phyloP scores from a whole-genome alignment of 2,113 vertebrate species.

The Corydoras sp. region DNA sequence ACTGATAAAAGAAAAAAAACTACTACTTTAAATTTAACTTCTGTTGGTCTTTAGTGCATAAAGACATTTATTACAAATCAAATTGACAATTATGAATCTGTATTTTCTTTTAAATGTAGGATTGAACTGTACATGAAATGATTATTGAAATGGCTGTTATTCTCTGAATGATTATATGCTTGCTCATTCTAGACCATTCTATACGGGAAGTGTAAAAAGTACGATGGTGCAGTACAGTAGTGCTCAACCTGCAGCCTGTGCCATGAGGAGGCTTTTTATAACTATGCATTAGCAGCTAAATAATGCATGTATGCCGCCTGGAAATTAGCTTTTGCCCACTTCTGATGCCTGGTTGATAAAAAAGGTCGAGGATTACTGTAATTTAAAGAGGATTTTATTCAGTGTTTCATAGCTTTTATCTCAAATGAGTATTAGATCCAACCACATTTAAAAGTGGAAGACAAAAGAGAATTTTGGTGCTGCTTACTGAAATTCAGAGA shows the following conservation, averaged over 20 bases:
- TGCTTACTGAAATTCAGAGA: conserved; percentile 39
- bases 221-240: neutral
- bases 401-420: neutral
- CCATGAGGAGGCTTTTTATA: neutral
- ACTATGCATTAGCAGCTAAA: neutral
- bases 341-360: too few species aligned
- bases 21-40: too few species aligned
- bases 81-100: neutral
- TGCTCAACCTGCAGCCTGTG: neutral
- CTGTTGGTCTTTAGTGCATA: too few species aligned
- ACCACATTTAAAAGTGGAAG: neutral
- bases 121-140: conserved; percentile 28
- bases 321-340: neutral
- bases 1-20: too few species aligned
- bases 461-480: conserved; percentile 44
- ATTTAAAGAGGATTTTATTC: neutral
- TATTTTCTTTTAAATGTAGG: conserved; percentile 1
- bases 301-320: neutral
- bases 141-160: conserved; percentile 22
- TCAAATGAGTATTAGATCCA: conserved; percentile 1
- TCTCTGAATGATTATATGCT: conserved; percentile 18
- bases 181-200: conserved; percentile 33
- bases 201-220: conserved; percentile 18
- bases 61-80: conserved; percentile 11
- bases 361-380: neutral